Base-by-base conservation (phyloP, 2,888 invertebrate genomes). In the Heteromyza rotundicornis region DNA sequence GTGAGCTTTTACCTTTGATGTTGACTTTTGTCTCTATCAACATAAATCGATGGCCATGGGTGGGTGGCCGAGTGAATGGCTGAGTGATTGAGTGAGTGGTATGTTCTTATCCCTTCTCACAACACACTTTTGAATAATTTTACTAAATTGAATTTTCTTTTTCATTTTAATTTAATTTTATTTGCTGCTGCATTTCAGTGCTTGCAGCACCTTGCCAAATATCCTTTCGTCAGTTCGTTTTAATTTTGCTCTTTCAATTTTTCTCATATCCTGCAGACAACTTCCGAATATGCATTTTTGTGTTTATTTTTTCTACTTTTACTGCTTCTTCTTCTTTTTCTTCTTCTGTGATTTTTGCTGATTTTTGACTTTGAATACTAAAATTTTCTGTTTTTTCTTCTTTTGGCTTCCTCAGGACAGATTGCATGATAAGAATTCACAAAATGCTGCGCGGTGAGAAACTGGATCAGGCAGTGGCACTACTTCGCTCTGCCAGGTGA, bases 371-470 rank as follows among this genome's bases (percentile, higher is more conserved):
- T 53, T 68, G n/a, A n/a, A n/a, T n/a, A n/a, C n/a, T n/a, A 22
- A 17, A 47, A 32, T 60, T 64, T 55, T 53, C 61, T 54, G 20
- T 63, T 70, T 75, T 76, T 70, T 68, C 84, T 84, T n/a, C n/a
- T n/a, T n/a, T n/a, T n/a, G n/a, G n/a, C n/a, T n/a, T n/a, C n/a
- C n/a, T 55, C 84, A 96, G 95, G 82, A 88, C 88, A 65, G 91
- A 92, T 75, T 94, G 95, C 63, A 94, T 97, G 92, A 89, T 90
- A 78, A 90, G 88, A 73, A 90, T 96, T 69, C 95, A 96, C 81
- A 89, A 87, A 73, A 85, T 89, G 66, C 85, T 97, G 80, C 87
- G 92, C 53, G 87, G 87, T 57, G 87, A 87, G 62, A 88, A 91
- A 70, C 87, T 89, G 70, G 92, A 92, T 76, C 88, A 89, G 71